These are phyloP conservation scores for Columbina picui DNA, from an alignment of 2,113 vertebrate genomes.

Conservation along the genomic window DNA sequence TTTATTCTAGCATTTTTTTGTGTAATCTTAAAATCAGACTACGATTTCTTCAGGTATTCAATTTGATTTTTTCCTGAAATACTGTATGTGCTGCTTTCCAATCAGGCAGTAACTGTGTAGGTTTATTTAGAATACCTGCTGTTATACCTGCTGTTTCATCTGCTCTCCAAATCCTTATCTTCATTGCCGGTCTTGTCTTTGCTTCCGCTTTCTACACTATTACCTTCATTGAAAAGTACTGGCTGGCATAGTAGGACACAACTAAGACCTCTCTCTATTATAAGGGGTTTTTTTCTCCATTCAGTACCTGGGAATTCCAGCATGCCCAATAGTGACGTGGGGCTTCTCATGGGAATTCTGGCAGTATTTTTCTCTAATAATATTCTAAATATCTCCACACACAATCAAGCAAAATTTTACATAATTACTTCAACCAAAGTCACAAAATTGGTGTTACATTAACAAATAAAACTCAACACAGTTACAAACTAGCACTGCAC, in stretches of 20 bases:
- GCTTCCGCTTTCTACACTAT: fast-evolving
- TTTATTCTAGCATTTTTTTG: not conserved
- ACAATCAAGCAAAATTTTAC: not conserved
- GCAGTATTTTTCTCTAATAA: not conserved
- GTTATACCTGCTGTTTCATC: not conserved
- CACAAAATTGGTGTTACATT: not conserved
- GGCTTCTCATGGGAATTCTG: not conserved
- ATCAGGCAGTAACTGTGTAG: not conserved
- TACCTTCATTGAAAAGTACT: not conserved
- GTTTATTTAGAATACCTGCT: not conserved
- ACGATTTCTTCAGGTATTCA: not conserved
- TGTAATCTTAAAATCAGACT: not conserved
- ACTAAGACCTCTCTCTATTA: not conserved
- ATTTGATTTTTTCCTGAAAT: not conserved
- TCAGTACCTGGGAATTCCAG: not conserved
- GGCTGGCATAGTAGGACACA: not conserved
- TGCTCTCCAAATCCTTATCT: not conserved
- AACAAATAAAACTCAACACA: not conserved
- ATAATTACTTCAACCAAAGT: not conserved
- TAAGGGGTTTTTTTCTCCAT: not conserved
- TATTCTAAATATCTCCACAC: not conserved
- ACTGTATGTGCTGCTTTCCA: not conserved
- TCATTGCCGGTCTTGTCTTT: not conserved
- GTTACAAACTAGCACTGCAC: not conserved
- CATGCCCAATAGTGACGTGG: not conserved